Conservation (phyloP, 2,113 vertebrate genomes). For the Tor tambroides region DNA sequence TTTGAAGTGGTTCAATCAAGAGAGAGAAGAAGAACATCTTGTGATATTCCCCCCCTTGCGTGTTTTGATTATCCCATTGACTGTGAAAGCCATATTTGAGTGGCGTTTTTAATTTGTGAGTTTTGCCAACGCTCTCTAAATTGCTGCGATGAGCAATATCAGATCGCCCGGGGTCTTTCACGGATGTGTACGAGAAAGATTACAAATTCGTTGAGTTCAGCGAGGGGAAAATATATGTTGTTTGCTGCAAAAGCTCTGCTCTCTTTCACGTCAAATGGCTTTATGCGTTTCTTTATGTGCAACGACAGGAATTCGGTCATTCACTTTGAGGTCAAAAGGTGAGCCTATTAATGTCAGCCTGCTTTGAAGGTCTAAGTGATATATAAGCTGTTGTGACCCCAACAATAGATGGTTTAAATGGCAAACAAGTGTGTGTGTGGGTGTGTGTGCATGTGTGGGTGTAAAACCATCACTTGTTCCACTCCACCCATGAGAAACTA, state of each 20-base stretch:
- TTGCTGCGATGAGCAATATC: slow-evolving; percentile 23
- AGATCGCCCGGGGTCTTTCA: slow-evolving; percentile 19
- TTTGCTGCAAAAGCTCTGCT: slow-evolving; percentile 14
- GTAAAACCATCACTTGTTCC: slow-evolving; percentile 41
- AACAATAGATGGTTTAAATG: slow-evolving; percentile 57
- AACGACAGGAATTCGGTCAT: slow-evolving; percentile 71
- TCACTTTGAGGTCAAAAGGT: slow-evolving; percentile 71
- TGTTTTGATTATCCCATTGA: slow-evolving; percentile 50
- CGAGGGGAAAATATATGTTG: not conserved
- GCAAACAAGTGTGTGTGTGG: slow-evolving; percentile 59
- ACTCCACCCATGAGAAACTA: slow-evolving; percentile 29
- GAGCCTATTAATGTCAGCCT: slow-evolving; percentile 67
- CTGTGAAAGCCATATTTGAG: slow-evolving; percentile 22
- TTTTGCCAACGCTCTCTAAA: slow-evolving; percentile 22
- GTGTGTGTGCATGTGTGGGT: slow-evolving; percentile 7
- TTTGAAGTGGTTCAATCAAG: slow-evolving; percentile 76
- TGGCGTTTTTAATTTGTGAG: slow-evolving; percentile 35
- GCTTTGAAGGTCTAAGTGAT: slow-evolving; percentile 77
- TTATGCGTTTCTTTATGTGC: slow-evolving; percentile 66
- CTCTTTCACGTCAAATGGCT: slow-evolving; percentile 49
- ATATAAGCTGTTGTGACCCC: slow-evolving; percentile 70
- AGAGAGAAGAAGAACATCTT: slow-evolving; percentile 62
- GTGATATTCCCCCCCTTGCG: slow-evolving; percentile 56
- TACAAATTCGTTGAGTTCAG: slow-evolving; percentile 9
- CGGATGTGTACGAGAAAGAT: not conserved